Evolutionary conservation across 2,113 vertebrate genomes (phyloP), one percentile per base, ranked within the genome.

Genomic region (Pyxicephalus adspersus): DNA sequence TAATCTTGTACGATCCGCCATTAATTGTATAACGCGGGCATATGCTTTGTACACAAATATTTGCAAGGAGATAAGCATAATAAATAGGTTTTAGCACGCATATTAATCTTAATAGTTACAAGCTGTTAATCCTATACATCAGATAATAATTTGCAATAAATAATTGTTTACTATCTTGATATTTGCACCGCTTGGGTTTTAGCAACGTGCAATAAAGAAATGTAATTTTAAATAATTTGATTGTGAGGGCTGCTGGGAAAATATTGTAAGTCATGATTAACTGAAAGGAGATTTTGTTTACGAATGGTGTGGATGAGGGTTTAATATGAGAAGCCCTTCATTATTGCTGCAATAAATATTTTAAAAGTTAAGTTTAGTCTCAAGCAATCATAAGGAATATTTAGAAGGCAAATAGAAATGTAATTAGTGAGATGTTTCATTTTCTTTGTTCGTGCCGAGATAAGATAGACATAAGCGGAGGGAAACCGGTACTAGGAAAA

Each of bases 101-200:
- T 91, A 93, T 98, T 98, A 97, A 98, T 98, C 96, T 96, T 93
- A 92, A 94, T 91, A 94, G 96, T 94, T 95, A 93, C 94, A 96
- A 93, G 96, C 94, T 97, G 96, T 99, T 99, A 99, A 97, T 97
- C 96, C 98, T 96, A 98, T 96, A 94, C 95, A 99, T 98, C 97
- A 95, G 96, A 95, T 93, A 94, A 98, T 97, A 95, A 96, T 98
- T 96, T 95, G 95, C 92, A 94, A 96, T 98, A 97, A 99, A 99
- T 99, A 98, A 98, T 94, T 98, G 95, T 98, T 98, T 98, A 98
- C 97, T 96, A 95, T 95, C 93, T 89, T 87, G 93, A 93, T 92
- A 90, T 90, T 92, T 94, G 91, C 91, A 94, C 92, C 91, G 94
- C 93, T 91, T 86, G 89, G 92, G 93, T 92, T 94, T 95, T 95